These are phyloP conservation scores for Gambelia wislizenii DNA, from an alignment of 2,797 vertebrate species.

Conservation along the genomic window DNA sequence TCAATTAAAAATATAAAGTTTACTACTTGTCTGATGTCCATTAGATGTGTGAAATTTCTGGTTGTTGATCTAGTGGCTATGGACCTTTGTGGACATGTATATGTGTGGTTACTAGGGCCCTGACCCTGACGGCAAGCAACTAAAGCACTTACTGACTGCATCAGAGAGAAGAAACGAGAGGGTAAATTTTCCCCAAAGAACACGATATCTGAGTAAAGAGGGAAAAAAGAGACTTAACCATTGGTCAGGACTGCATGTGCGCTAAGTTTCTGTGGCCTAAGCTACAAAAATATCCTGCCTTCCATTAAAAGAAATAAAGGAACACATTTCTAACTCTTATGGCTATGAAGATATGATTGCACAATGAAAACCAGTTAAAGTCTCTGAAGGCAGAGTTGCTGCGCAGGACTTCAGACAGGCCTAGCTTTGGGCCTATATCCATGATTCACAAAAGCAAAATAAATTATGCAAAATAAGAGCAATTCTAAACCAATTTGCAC, in stretches of 20 bases:
- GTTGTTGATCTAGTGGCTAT: background rate
- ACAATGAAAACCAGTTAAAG: background rate
- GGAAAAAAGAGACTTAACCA: background rate
- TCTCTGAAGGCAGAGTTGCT: background rate
- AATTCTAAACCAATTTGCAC: background rate
- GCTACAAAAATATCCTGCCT: background rate
- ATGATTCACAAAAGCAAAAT: background rate
- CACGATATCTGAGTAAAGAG: conserved; percentile 85
- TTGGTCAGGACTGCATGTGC: background rate
- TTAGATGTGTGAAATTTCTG: background rate
- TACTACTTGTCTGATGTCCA: background rate
- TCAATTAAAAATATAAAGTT: background rate
- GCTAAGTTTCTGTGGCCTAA: background rate
- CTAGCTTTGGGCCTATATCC: background rate
- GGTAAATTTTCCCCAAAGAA: conserved; percentile 94
- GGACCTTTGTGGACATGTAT: background rate
- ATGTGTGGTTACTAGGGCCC: background rate
- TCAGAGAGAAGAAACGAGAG: conserved; percentile 87
- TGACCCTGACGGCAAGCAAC: background rate
- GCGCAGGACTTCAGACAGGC: background rate
- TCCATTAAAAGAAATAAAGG: background rate
- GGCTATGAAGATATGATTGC: background rate
- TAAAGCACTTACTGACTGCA: conserved; percentile 84
- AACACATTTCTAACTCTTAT: background rate
- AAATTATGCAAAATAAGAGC: background rate